Percentiles rank a stretch among this genome's conserved stretches.
Evolutionary conservation across 2,113 vertebrate species (phyloP).

Genomic region (Oreochromis aureus): DNA sequence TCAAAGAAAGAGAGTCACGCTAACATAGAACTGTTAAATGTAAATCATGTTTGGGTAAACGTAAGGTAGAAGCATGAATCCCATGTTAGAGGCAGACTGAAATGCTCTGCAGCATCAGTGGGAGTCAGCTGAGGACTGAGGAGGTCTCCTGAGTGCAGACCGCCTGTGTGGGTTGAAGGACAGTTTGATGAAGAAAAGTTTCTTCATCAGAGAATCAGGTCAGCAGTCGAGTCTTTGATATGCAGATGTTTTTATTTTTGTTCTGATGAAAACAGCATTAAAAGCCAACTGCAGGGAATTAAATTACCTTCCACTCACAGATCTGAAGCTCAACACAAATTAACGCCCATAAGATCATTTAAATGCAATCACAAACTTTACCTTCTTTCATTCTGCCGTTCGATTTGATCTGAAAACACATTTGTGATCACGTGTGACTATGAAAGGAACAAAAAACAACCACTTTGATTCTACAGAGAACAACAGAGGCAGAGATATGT

Average conservation of each 20-base stretch:
- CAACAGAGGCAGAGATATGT: not conserved
- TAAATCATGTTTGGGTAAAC: not conserved
- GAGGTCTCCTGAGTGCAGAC: not conserved
- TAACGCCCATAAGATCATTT: not conserved
- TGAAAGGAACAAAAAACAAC: not conserved
- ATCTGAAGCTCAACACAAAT: not conserved
- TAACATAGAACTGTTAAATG: not conserved
- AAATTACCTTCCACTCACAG: constrained; percentile 1
- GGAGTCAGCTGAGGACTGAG: not conserved
- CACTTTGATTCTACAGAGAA: not conserved
- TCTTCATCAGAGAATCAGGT: constrained; percentile 4
- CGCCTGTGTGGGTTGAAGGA: not conserved
- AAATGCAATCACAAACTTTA: not conserved
- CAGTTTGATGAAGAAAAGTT: not conserved
- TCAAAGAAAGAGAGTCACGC: not conserved
- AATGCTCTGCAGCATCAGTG: not conserved
- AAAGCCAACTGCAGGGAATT: constrained; percentile 1
- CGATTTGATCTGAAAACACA: not conserved
- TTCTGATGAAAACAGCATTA: constrained; percentile 9
- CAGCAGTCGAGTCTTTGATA: constrained; percentile 19
- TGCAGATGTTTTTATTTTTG: constrained; percentile 26
- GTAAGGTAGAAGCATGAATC: not conserved
- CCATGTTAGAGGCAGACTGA: not conserved
- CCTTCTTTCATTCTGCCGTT: not conserved
- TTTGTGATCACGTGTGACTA: not conserved